Evolutionary conservation across 2,888 invertebrate genomes (phyloP).

Genomic region (Luffia ferchaultella): DNA sequence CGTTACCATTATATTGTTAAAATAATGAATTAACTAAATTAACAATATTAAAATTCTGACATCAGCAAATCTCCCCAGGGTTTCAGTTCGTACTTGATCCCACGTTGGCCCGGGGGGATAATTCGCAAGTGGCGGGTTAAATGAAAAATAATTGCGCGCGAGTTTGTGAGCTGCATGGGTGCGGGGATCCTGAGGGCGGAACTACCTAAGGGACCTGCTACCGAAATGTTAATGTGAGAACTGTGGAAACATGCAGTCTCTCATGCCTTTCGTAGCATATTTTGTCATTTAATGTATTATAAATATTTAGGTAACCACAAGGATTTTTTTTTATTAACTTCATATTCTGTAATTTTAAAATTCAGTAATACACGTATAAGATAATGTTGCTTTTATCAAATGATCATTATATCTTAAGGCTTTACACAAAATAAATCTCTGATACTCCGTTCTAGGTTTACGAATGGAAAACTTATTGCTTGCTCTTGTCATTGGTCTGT

Average conservation of each 20-base stretch:
- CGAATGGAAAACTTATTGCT: too few species aligned
- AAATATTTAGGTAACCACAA: slow-evolving; percentile 4
- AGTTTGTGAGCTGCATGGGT: slow-evolving; percentile 16
- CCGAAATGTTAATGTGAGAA: slow-evolving; percentile 30
- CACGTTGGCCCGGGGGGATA: slow-evolving; percentile 36
- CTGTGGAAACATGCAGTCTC: slow-evolving; percentile 22
- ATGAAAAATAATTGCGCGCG: slow-evolving; percentile 59
- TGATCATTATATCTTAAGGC: too few species aligned
- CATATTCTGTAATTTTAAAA: too few species aligned
- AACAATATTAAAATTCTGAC: too few species aligned
- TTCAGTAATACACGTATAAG: too few species aligned
- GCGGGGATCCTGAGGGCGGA: slow-evolving; percentile 6
- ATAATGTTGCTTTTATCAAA: too few species aligned
- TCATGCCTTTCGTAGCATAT: slow-evolving; percentile 24
- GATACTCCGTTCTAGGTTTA: too few species aligned
- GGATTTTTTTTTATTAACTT: neutral
- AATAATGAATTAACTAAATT: too few species aligned
- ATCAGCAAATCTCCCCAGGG: neutral
- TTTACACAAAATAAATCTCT: too few species aligned
- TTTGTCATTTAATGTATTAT: slow-evolving; percentile 1
- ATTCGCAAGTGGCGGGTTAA: slow-evolving; percentile 43
- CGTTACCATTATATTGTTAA: too few species aligned
- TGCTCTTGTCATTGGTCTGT: too few species aligned
- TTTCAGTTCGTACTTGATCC: slow-evolving; percentile 31
- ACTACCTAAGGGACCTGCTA: slow-evolving; percentile 29